Evolutionary conservation across 2,797 vertebrate species (phyloP), one percentile per base, ranked within the genome.

Genomic region (Parotocinclus haroldoi): DNA sequence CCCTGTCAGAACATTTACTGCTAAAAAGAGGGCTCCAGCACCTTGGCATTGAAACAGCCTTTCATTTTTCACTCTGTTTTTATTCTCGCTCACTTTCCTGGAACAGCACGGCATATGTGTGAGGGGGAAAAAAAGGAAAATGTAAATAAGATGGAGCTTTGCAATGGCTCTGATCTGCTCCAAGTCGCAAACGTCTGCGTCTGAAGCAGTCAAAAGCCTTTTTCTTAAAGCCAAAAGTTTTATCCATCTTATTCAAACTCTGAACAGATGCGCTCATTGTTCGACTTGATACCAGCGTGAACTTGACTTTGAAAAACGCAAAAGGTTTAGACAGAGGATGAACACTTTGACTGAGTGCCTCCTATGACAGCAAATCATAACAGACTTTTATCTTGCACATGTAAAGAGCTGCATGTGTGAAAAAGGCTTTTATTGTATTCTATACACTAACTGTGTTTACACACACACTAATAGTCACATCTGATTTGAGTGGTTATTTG

Each of bases 21-120:
- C 80, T 84, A 79, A 80, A 83, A 84, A 82, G 78, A 71, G 80
- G 74, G 78, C 78, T 80, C 74, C 42, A 72, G 78, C 82, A 87
- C 80, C 83, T 84, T 85, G 85, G 86, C 84, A 78, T 73, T 77
- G 81, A 83, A 83, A 79, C 75, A 66, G 78, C 65, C 69, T 75
- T 68, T 72, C 57, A 73, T 73, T 78, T 46, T 76, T 76, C 58
- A 37, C 58, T 67, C 62, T 66, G 64, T 71, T 72, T 66, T 71
- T 60, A 48, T 58, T 46, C 36, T 66, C 63, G 8, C 68, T 76
- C 63, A 58, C 70, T 66, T 53, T 80, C 57, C 36, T 69, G 69
- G 75, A 82, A 83, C 69, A 64, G 62, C 63, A 56, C 36, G 7
- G 69, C 66, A 71, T 80, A 68, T 79, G 74, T 44, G 69, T 46